Conservation (phyloP, 2,113 vertebrate species). For the Ariopsis seemanni region DNA sequence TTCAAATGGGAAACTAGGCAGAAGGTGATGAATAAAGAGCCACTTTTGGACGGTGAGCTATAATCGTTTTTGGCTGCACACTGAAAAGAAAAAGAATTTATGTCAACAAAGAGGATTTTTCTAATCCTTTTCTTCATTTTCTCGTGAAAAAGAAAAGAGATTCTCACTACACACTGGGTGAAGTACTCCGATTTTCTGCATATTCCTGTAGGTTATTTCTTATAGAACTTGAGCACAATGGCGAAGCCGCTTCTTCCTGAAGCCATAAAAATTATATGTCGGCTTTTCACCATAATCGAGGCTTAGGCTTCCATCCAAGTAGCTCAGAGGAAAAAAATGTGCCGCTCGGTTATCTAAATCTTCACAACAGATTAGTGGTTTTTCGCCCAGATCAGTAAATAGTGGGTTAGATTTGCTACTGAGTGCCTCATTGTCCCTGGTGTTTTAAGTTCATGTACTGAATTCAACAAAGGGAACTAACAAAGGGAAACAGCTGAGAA, state of each 20-base stretch:
- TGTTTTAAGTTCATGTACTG: not conserved
- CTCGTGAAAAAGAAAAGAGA: not conserved
- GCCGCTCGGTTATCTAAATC: not conserved
- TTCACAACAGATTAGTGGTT: conserved; percentile 19
- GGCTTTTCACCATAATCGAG: not conserved
- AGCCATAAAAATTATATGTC: not conserved
- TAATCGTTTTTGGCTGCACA: not conserved
- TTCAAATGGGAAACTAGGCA: no score
- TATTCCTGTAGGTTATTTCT: conserved; percentile 36
- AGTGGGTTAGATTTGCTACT: not conserved
- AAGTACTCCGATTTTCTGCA: not conserved
- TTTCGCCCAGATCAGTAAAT: not conserved
- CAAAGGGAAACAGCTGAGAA: not conserved
- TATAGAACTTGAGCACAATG: not conserved
- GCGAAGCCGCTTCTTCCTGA: conserved; percentile 17
- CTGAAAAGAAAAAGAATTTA: not conserved
- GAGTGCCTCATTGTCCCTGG: not conserved
- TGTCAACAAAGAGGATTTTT: conserved; percentile 13
- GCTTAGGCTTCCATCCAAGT: not conserved
- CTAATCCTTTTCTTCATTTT: conserved; percentile 58
- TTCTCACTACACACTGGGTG: conserved; percentile 10
- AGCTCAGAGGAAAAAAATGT: not conserved
- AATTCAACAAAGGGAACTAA: not conserved
- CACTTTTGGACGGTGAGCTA: not conserved
- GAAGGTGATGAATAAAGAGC: not conserved